Percentiles rank a stretch among this genome's conserved stretches.
Evolutionary conservation across 2,113 vertebrate species (phyloP).

Genomic region (Nothocercus julius): DNA sequence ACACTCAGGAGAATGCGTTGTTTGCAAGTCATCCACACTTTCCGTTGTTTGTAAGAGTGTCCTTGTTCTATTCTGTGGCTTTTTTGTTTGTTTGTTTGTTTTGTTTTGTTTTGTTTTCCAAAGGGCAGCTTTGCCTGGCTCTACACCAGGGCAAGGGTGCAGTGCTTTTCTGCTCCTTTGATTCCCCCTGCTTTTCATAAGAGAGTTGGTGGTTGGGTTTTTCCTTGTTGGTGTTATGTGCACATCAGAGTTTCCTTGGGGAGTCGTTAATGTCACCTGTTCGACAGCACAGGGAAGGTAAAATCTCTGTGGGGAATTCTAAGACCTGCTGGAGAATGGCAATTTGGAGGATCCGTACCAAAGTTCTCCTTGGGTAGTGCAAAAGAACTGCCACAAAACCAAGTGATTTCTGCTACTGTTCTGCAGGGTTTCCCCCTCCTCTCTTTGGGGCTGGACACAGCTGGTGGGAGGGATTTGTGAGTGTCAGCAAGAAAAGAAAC

Average conservation of each 20-base stretch:
- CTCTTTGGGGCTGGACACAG: constrained; percentile 1
- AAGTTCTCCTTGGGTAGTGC: background rate
- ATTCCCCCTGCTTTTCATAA: background rate
- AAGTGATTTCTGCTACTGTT: background rate
- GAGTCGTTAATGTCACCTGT: rapidly evolving
- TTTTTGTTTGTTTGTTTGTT: no score
- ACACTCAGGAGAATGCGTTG: background rate
- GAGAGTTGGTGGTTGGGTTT: background rate
- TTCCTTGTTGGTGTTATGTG: rapidly evolving
- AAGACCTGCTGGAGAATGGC: background rate
- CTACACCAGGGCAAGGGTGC: rapidly evolving
- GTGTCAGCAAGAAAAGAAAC: constrained; percentile 32
- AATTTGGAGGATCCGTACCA: background rate
- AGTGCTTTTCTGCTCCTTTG: background rate
- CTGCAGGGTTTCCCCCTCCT: constrained; percentile 17
- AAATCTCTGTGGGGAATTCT: background rate
- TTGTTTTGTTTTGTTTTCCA: background rate
- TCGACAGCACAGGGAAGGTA: rapidly evolving
- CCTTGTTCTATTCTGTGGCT: background rate
- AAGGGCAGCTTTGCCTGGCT: background rate
- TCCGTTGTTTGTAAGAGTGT: background rate
- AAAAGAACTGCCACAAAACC: background rate
- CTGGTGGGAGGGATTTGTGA: constrained; percentile 68
- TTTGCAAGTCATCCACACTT: background rate
- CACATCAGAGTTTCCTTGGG: background rate